phyloP scores from a whole-genome alignment of 2,797 vertebrate genomes.

The Macrochelys suwanniensis region DNA sequence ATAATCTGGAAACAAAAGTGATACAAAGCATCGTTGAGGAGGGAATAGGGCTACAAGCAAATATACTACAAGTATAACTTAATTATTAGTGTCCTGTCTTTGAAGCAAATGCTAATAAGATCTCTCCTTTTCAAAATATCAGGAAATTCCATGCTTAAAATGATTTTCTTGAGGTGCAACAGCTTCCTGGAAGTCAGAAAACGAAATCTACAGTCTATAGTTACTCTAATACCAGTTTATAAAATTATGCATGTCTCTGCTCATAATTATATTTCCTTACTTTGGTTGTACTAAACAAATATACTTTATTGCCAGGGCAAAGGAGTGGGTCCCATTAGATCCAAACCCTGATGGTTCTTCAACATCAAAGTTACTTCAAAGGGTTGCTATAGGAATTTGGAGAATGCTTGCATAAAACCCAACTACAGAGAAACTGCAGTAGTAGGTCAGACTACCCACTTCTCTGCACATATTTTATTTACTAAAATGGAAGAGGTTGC shows the following conservation, averaged over 20 bases:
- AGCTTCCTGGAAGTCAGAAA: background rate
- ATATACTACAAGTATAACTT: background rate
- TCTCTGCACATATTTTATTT: background rate
- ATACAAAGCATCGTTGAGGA: background rate
- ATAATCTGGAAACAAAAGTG: background rate
- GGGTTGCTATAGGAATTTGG: background rate
- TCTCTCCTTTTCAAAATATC: background rate
- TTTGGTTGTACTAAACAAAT: background rate
- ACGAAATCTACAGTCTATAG: background rate
- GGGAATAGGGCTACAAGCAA: background rate
- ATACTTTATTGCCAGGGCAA: background rate
- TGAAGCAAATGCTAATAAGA: background rate
- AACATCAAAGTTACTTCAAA: fast-evolving
- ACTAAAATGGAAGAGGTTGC: background rate
- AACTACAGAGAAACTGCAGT: background rate
- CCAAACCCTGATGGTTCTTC: background rate
- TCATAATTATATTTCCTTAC: background rate
- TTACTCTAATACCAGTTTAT: background rate
- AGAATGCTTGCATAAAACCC: fast-evolving
- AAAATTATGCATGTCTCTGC: background rate
- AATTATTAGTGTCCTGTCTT: background rate
- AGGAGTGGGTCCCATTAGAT: background rate
- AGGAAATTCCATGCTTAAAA: background rate
- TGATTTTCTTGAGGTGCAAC: background rate
- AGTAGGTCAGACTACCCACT: background rate